Conservation (phyloP, 2,797 vertebrate species). For the Gastrophryne carolinensis region DNA sequence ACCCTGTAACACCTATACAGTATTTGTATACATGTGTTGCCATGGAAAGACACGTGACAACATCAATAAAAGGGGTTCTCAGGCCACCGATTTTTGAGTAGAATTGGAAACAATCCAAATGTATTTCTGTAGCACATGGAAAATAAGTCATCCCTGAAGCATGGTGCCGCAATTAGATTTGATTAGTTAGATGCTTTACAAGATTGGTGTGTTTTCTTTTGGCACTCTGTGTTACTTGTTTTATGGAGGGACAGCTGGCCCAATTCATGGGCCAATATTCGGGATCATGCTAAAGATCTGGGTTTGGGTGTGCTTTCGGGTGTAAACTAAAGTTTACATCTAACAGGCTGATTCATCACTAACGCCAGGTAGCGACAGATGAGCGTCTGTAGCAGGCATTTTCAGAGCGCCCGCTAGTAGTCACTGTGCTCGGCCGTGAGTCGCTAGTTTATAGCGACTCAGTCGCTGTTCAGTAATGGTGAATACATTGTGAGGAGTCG, state of each 20-base stretch:
- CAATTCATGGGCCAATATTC: not conserved
- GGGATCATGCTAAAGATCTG: not conserved
- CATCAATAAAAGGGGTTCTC: slow-evolving; percentile 55
- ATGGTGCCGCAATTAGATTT: slow-evolving; percentile 42
- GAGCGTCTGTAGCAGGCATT: too few species aligned
- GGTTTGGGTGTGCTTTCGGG: too few species aligned
- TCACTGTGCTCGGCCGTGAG: too few species aligned
- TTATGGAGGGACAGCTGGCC: slow-evolving; percentile 23
- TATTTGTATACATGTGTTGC: slow-evolving; percentile 53
- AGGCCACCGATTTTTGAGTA: slow-evolving; percentile 51
- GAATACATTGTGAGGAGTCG: too few species aligned
- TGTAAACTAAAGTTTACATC: too few species aligned
- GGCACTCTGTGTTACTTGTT: slow-evolving; percentile 31
- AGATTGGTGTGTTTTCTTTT: slow-evolving; percentile 43
- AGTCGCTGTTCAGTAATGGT: too few species aligned
- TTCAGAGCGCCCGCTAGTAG: too few species aligned
- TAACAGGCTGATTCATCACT: too few species aligned
- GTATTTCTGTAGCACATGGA: slow-evolving; percentile 58
- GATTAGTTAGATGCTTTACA: slow-evolving; percentile 55
- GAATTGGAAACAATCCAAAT: slow-evolving; percentile 54
- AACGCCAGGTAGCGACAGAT: too few species aligned
- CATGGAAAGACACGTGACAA: slow-evolving; percentile 47
- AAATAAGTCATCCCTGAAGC: slow-evolving; percentile 31
- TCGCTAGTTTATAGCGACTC: too few species aligned
- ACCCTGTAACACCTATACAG: slow-evolving; percentile 15